phyloP scores from a whole-genome alignment of 2,888 invertebrate genomes.

The Zhengitettix transpicula region DNA sequence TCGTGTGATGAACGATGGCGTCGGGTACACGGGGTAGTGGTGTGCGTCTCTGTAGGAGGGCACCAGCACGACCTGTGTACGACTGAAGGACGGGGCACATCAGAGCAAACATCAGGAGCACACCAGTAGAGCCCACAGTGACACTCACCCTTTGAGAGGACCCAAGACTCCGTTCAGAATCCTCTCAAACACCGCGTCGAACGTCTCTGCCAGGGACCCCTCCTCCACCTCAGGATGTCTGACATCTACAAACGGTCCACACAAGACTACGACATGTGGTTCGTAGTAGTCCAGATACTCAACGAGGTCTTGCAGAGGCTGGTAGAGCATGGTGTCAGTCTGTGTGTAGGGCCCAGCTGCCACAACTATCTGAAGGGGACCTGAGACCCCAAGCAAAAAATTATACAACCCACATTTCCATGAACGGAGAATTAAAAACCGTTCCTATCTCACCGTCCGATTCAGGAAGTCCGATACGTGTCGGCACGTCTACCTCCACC shows the following conservation, averaged over 20 bases:
- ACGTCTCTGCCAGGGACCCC: slow-evolving; percentile 45
- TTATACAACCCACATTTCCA: too few relatives aligned
- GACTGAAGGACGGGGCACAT: slow-evolving; percentile 18
- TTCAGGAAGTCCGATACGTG: too few relatives aligned
- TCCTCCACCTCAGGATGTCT: slow-evolving; percentile 45
- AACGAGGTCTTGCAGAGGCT: slow-evolving; percentile 65
- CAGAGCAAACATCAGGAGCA: too few relatives aligned
- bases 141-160: slow-evolving; percentile 38
- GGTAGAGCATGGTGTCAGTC: slow-evolving; percentile 56
- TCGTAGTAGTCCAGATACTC: slow-evolving; percentile 43
- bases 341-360: slow-evolving; percentile 76
- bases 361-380: slow-evolving; percentile 47
- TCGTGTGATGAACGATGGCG: slow-evolving; percentile 49
- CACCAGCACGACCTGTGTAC: slow-evolving; percentile 55
- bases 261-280: slow-evolving; percentile 66
- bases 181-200: slow-evolving; percentile 56
- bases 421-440: neutral
- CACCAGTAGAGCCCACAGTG: too few relatives aligned
- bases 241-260: slow-evolving; percentile 72
- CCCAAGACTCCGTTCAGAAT: slow-evolving; percentile 47
- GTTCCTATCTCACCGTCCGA: neutral
- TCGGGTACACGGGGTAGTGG: slow-evolving; percentile 67
- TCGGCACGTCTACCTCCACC: too few relatives aligned
- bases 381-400: slow-evolving; percentile 20
- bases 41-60: slow-evolving; percentile 63